Conservation (phyloP, 2,797 vertebrate species). For the Danionella dracula region DNA sequence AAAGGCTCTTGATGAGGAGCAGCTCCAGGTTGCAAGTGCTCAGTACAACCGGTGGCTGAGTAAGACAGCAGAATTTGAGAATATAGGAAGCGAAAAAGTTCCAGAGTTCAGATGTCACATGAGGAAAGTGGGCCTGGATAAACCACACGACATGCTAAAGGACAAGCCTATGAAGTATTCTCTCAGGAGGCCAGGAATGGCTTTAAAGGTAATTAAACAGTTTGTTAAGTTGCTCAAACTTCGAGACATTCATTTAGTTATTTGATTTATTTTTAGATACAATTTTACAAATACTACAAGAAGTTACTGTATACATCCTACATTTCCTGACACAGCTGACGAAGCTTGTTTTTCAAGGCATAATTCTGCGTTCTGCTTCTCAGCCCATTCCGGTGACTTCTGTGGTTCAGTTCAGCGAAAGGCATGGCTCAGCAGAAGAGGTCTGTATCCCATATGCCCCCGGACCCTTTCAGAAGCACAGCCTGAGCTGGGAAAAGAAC, state of each 20-base stretch:
- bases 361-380: no score
- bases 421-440: background rate
- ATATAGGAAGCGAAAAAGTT: background rate
- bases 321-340: background rate
- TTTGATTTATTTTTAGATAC: background rate
- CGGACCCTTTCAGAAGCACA: conserved; percentile 36
- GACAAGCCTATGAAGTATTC: conserved; percentile 55
- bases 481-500: conserved; percentile 39
- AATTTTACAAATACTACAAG: no score
- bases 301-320: background rate
- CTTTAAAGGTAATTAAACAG: conserved; percentile 47
- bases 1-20: conserved; percentile 49
- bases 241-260: background rate
- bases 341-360: background rate
- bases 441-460: conserved; percentile 38
- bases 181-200: conserved; percentile 48
- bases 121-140: conserved; percentile 42
- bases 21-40: conserved; percentile 40
- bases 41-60: conserved; percentile 40
- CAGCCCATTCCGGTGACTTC: conserved; percentile 55
- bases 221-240: background rate
- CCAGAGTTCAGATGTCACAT: conserved; percentile 52
- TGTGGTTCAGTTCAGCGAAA: conserved; percentile 13
- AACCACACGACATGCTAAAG: conserved; percentile 52
- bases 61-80: conserved; percentile 31